Evolutionary conservation across 2,888 invertebrate genomes (phyloP), one percentile per base, ranked within the genome.

Genomic region (Dorcus hopei): DNA sequence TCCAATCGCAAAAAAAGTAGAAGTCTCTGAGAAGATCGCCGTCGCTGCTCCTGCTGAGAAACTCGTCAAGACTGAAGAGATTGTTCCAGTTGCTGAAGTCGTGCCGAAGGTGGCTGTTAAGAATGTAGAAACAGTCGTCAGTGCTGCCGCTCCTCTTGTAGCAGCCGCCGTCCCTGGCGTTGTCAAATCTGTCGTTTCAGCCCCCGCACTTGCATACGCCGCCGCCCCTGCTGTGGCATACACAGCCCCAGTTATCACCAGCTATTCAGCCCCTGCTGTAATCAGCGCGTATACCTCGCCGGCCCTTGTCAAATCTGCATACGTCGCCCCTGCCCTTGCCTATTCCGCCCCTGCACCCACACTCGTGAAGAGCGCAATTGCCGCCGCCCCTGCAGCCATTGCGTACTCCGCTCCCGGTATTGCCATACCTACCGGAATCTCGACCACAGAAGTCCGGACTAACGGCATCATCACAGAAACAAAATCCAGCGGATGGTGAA

Each of bases 231-330:
- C 48, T 41, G 48, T 54, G 9, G 54, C 54, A 9, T 54, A 54
- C 39, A n/a, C 54, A 9, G 73, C 57, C 14, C 60, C 57, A 8
- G 54, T 54, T 14, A 56, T 54, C 6, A 53, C 49, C 41, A 77
- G 77, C 3, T 61, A 73, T 47, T 77, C 77, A 16, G 74, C 76
- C 3, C 79, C 79, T 7, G 74, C 71, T 58, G 63, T 63, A 16
- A 57, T 51, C 6, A 52, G 26, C 40, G 77, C 77, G 3, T 61
- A 73, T 42, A 76, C 77, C 14, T 74, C 76, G 2, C 78, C 79
- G 8, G 75, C 71, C 55, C 61, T 63, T 40, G 57, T 65, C 47
- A 33, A 33, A 33, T 33, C 26, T 33, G 5, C 26, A 7, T 33
- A 33, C 26, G 4, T 33, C 26, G 26, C 26, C 26, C 26, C 26